phyloP scores from a whole-genome alignment of 2,113 vertebrate species.

The Camelus dromedarius region DNA sequence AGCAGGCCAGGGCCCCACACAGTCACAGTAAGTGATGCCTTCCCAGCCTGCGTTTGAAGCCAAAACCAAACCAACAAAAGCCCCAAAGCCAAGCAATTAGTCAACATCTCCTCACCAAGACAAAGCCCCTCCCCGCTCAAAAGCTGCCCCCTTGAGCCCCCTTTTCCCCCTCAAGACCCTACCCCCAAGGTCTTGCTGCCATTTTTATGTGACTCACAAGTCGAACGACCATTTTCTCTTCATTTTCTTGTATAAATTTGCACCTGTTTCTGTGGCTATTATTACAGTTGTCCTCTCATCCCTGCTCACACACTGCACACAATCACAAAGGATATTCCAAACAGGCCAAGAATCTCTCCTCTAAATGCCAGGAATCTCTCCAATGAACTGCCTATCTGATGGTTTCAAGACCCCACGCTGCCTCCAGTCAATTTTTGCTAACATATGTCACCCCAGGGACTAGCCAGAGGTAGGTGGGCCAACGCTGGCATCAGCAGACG shows the following conservation, averaged over 20 bases:
- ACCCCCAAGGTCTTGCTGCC: neutral
- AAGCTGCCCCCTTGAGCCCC: neutral
- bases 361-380: too few species aligned
- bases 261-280: neutral
- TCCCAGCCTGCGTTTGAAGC: neutral
- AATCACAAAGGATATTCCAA: neutral
- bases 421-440: neutral
- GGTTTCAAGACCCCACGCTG: neutral
- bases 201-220: neutral
- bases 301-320: neutral
- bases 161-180: neutral
- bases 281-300: neutral
- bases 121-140: neutral
- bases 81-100: neutral
- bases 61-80: neutral
- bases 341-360: neutral
- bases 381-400: neutral
- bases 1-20: neutral
- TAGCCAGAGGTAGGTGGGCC: neutral
- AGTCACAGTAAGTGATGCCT: neutral
- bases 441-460: neutral
- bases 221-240: neutral
- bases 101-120: neutral
- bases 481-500: neutral
- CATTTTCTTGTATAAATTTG: neutral